Base-by-base conservation (phyloP, 1,140 invertebrate genomes). In the Aphaenogaster rudis region DNA sequence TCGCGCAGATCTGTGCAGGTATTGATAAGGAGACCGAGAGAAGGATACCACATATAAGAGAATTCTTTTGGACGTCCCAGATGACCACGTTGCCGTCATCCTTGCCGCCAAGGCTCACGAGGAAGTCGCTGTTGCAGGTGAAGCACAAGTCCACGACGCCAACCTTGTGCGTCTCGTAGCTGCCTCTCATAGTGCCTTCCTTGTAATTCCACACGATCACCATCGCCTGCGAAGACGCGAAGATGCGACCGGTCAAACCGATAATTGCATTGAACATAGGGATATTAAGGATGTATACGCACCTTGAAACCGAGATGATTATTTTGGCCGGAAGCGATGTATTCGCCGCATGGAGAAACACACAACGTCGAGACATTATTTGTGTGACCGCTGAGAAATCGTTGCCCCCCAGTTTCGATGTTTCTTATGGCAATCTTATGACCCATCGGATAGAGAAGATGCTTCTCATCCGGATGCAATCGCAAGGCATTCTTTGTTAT, bases 221-320 rank as follows among this genome's bases (percentile, higher is more conserved):
- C 86, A 96, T 96, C 6, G 98, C 97, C 96, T 98, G 86, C 71
- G 90, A 28, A 28, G 0, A 94, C 71, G 17, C n/a, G 90, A 28
- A 28, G 0, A 94, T 67, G 17, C n/a, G 6, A 82, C 33, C 13
- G 1, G 11, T 28, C 1, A 88, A 48, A 45, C 21, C n/a, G 4
- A 36, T 21, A 69, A 78, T 67, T 8, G 21, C 50, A 78, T 77
- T 78, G 11, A 48, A 15, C 52, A 39, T 36, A 8, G 1, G 15
- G 64, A 79, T 45, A 33, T 42, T 28, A 86, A 86, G 8, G 3
- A 67, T 15, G 28, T 59, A 36, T 78, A 48, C 2, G 81, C 93
- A 97, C 97, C 95, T 98, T 98, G 93, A 99, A 99, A 7, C 98
- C 98, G 93, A 98, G 98, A 92, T 98, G 97, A 92, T 98, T 99